phyloP scores from a whole-genome alignment of 64 coral and sea anemone species.

The Stichodactyla mertensii region DNA sequence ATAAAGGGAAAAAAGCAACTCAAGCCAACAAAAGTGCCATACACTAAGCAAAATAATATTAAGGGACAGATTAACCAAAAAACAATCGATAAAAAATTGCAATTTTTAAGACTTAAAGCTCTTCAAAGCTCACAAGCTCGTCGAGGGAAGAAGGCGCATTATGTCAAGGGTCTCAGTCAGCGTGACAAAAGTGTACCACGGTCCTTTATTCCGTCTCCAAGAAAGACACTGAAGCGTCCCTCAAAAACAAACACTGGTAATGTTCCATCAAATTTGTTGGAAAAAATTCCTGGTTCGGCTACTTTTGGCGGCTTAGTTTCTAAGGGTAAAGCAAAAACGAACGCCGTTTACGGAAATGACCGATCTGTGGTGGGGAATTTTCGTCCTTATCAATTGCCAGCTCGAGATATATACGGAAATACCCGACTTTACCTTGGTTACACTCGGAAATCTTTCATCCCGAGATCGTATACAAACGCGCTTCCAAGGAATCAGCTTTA shows the following conservation, averaged over 20 bases:
- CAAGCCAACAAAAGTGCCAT: background rate
- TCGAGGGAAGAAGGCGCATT: background rate
- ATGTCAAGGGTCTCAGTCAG: background rate
- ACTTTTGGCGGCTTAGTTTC: background rate
- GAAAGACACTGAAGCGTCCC: background rate
- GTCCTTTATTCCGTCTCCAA: background rate
- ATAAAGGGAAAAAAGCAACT: background rate
- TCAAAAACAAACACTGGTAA: background rate
- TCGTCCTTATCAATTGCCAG: background rate
- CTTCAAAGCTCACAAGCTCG: background rate
- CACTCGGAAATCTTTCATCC: background rate
- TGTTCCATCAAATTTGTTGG: background rate
- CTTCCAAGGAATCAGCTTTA: background rate
- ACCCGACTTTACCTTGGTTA: background rate
- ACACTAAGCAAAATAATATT: conserved; percentile 4
- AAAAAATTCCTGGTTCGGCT: background rate
- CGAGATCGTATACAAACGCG: background rate
- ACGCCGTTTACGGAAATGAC: background rate
- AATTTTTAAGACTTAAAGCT: conserved; percentile 1
- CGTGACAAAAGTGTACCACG: background rate
- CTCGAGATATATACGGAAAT: background rate
- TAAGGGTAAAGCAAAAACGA: background rate
- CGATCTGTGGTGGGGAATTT: background rate
- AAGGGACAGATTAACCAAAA: conserved; percentile 9
- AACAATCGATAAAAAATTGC: background rate